Evolutionary conservation across 2,113 vertebrate genomes (phyloP).

Genomic region (Glaucidium brasilianum): DNA sequence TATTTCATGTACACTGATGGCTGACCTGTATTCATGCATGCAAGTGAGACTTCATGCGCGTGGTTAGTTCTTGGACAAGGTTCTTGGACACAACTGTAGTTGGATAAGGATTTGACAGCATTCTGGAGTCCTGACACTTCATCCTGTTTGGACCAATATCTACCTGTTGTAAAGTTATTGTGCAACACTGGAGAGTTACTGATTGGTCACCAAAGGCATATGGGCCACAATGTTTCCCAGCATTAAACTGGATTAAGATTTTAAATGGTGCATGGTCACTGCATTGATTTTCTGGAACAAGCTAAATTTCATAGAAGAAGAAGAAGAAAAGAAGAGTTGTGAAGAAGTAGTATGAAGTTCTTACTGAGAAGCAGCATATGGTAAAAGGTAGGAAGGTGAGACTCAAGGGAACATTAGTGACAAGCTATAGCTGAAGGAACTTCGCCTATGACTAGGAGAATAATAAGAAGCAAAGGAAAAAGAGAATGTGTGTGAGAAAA

Average conservation of each 20-base stretch:
- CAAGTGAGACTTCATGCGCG: background rate
- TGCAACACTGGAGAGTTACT: background rate
- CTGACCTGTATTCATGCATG: background rate
- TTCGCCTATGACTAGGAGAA: background rate
- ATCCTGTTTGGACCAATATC: background rate
- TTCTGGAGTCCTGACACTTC: background rate
- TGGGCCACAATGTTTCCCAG: background rate
- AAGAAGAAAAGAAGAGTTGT: background rate
- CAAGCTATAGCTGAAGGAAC: background rate
- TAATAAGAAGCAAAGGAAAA: background rate
- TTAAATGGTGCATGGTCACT: background rate
- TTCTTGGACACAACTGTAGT: background rate
- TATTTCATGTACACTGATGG: background rate
- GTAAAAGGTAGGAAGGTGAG: background rate
- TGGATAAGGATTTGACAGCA: background rate
- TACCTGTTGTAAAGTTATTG: background rate
- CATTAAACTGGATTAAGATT: background rate
- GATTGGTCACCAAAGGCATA: background rate
- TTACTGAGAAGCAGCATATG: background rate
- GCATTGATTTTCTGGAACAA: background rate
- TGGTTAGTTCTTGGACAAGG: background rate
- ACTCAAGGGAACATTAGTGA: background rate
- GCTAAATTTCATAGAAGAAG: background rate
- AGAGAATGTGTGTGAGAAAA: accelerated
- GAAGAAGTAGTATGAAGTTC: background rate